phyloP scores from a whole-genome alignment of 2,797 vertebrate species.

The Hylomyscus alleni region DNA sequence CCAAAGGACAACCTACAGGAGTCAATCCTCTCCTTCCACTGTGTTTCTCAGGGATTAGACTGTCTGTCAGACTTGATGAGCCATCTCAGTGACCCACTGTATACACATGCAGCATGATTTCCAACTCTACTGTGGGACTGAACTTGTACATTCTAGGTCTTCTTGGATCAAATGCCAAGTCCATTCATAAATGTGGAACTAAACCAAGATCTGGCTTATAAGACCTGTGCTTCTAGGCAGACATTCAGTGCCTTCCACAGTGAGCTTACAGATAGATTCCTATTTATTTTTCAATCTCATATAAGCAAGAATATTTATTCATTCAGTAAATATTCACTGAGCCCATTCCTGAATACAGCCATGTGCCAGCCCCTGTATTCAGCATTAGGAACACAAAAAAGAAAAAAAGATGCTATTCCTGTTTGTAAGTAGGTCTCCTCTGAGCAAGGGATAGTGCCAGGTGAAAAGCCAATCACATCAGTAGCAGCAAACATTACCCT shows the following conservation, averaged over 20 bases:
- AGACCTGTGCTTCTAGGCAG: neutral
- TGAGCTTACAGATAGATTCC: neutral
- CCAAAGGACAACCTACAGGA: neutral
- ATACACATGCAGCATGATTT: neutral
- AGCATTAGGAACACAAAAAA: neutral
- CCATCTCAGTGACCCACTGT: neutral
- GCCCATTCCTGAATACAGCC: neutral
- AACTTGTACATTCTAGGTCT: neutral
- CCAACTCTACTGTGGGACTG: neutral
- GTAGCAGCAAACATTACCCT: neutral
- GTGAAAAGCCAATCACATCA: neutral
- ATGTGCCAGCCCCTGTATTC: neutral
- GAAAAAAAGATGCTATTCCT: conserved; percentile 5
- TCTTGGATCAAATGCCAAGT: conserved; percentile 4
- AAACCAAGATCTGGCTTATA: neutral
- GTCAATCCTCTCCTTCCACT: neutral
- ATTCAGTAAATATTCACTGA: neutral
- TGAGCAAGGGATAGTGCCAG: neutral
- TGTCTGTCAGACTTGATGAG: neutral
- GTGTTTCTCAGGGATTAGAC: neutral
- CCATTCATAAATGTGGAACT: conserved; percentile 11
- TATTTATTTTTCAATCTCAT: neutral
- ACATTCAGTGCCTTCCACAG: neutral
- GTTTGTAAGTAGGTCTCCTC: neutral
- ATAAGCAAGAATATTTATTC: conserved; percentile 4